Conservation (phyloP, 2,888 invertebrate species). For the Philereme transversata region DNA sequence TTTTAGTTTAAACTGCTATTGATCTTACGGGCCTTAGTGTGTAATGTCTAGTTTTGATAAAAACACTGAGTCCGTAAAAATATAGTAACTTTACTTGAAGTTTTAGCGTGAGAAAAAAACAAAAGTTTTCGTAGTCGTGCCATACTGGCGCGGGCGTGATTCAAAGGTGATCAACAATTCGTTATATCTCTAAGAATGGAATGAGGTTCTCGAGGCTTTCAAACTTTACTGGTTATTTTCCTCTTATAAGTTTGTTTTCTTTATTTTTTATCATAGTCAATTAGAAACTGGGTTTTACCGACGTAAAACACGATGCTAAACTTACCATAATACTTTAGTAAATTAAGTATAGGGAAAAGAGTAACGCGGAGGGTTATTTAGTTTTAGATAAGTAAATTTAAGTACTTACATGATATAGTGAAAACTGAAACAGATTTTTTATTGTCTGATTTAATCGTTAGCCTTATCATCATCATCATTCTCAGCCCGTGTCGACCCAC, state of each 20-base stretch:
- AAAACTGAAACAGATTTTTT: neutral
- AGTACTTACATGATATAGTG: neutral
- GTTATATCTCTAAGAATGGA: conserved; percentile 32
- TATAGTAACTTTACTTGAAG: too few species aligned
- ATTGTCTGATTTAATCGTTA: neutral
- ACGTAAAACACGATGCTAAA: neutral
- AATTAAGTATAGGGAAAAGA: neutral
- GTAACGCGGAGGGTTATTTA: neutral
- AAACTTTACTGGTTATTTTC: neutral
- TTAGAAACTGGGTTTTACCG: neutral
- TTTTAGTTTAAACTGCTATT: too few species aligned
- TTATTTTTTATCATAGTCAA: neutral
- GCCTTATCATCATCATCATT: too few species aligned
- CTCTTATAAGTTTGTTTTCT: neutral
- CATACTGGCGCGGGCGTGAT: conserved; percentile 41
- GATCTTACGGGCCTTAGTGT: too few species aligned
- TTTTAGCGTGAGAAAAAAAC: neutral
- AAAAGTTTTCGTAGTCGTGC: conserved; percentile 22
- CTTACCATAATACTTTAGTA: too few species aligned
- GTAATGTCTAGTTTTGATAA: too few species aligned
- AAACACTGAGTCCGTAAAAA: too few species aligned
- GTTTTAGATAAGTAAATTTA: neutral
- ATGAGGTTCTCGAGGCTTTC: conserved; percentile 1
- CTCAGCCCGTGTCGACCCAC: too few species aligned
- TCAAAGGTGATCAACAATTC: conserved; percentile 48